These are phyloP conservation scores for Tricholaema leucomelas DNA, from an alignment of 2,113 vertebrate genomes.

Conservation along the genomic window DNA sequence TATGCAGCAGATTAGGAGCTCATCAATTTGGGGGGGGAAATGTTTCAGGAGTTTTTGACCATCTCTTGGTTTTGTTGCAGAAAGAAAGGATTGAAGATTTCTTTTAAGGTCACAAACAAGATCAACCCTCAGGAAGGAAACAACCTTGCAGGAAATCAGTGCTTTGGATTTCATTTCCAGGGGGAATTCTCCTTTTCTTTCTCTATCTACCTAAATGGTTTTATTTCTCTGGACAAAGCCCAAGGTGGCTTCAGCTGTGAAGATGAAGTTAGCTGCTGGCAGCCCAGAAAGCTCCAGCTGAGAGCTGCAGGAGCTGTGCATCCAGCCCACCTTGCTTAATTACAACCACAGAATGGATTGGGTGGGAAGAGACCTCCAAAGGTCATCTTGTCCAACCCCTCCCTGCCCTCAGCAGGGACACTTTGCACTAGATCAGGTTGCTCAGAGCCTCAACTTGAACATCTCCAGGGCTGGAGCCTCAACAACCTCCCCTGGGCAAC, in stretches of 20 bases:
- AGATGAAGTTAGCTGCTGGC: not conserved
- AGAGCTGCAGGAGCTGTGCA: not conserved
- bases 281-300: not conserved
- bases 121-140: not conserved
- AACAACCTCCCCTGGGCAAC: no score
- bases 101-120: not conserved
- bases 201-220: accelerated
- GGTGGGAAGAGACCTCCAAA: no score
- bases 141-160: not conserved
- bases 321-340: not conserved
- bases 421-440: no score
- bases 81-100: not conserved
- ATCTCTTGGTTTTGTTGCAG: not conserved
- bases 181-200: not conserved
- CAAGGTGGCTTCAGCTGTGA: not conserved
- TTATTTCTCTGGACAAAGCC: not conserved
- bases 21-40: not conserved
- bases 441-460: no score
- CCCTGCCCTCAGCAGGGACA: no score
- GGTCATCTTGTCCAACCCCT: no score
- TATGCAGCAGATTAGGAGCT: not conserved
- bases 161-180: not conserved
- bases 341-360: no score
- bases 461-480: no score
- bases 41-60: not conserved